These are phyloP conservation scores for Nomada hirtipes DNA, from an alignment of 2,888 invertebrate species.

Conservation along the genomic window DNA sequence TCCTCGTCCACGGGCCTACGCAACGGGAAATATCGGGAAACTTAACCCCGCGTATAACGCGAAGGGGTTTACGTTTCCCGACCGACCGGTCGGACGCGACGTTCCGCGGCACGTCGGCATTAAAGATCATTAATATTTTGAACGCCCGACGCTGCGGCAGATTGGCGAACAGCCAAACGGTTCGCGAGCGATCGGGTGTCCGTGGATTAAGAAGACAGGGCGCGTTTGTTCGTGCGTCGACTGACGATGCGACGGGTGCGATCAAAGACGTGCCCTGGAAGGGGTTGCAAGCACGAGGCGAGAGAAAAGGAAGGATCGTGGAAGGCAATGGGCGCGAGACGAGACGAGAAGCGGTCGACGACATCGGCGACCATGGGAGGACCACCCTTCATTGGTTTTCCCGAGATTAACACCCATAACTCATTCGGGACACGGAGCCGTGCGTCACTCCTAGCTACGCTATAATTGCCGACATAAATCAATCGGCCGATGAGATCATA, in stretches of 20 bases:
- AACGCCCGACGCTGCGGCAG: constrained; percentile 56
- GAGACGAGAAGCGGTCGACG: constrained; percentile 28
- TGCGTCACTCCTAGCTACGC: constrained; percentile 82
- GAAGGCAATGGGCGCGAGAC: constrained; percentile 19
- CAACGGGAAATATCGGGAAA: constrained; percentile 24
- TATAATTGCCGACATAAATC: constrained; percentile 84
- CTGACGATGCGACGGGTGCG: constrained; percentile 62
- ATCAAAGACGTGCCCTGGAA: constrained; percentile 9
- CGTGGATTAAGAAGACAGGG: constrained; percentile 64
- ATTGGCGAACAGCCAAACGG: constrained; percentile 73
- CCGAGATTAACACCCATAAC: constrained; percentile 84
- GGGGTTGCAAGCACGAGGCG: not conserved
- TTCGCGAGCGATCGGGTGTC: constrained; percentile 69
- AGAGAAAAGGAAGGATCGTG: constrained; percentile 2
- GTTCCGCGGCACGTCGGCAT: constrained; percentile 37
- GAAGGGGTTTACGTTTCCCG: too few species aligned
- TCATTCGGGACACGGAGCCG: constrained; percentile 82
- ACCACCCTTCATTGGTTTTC: constrained; percentile 78
- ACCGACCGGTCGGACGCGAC: not conserved
- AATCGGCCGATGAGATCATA: constrained; percentile 84
- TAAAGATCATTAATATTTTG: constrained; percentile 75
- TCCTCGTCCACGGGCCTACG: constrained; percentile 32
- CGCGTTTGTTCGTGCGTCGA: constrained; percentile 74
- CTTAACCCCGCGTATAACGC: too few species aligned
- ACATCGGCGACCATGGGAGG: constrained; percentile 45